A percentile compares a stretch with the other conserved stretches of the same genome.
These are phyloP conservation scores for Lissocephala sabroskyi DNA, from an alignment of 2,888 invertebrate genomes.

Conservation along the genomic window DNA sequence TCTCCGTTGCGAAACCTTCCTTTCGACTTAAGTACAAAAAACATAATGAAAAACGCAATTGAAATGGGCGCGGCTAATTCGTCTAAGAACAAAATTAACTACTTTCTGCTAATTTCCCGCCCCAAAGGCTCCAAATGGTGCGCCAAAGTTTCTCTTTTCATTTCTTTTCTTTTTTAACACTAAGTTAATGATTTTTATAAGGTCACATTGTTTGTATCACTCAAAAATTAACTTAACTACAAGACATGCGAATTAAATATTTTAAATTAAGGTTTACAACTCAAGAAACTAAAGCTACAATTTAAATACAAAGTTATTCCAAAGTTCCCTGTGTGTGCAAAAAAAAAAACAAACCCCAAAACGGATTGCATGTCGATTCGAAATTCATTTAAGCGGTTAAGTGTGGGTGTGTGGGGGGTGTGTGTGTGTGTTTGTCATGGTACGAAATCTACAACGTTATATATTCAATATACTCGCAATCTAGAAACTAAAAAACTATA, in stretches of 20 bases:
- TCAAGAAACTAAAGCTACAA: conserved; percentile 11
- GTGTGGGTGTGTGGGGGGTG: conserved; percentile 5
- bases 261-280: conserved; percentile 34
- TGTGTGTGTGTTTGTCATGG: conserved; percentile 5
- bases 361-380: too few species aligned
- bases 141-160: conserved; percentile 17
- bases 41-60: conserved; percentile 13
- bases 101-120: conserved; percentile 13
- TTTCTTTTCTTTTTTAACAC: conserved; percentile 16
- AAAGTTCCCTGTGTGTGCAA: too few species aligned
- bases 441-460: background rate
- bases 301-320: too few species aligned
- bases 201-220: conserved; percentile 73
- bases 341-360: too few species aligned
- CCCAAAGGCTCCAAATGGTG: conserved; percentile 51
- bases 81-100: conserved; percentile 23
- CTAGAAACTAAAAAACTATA: conserved; percentile 1
- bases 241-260: too few species aligned
- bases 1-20: conserved; percentile 17
- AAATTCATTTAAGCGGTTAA: too few species aligned
- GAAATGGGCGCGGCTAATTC: background rate
- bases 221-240: conserved; percentile 64
- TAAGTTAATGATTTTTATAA: conserved; percentile 44
- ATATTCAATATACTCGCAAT: background rate
- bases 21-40: conserved; percentile 48